Base-by-base conservation (phyloP, 2,797 vertebrate species). In the Tympanoctomys barrerae region DNA sequence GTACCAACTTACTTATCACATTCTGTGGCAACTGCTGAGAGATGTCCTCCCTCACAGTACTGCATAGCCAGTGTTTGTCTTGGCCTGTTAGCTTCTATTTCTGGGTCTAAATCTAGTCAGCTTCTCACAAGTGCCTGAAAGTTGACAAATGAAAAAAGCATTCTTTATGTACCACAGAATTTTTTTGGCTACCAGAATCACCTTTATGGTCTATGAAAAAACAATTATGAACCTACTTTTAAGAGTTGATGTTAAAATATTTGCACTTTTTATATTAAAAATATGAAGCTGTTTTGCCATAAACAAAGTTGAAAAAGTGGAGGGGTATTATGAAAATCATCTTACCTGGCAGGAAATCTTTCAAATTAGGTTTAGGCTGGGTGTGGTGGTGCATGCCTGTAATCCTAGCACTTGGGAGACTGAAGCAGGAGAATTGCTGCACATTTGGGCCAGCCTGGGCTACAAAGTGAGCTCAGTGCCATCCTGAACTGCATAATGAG, bases 261-360 rank as follows among this genome's bases (percentile, higher is more conserved):
- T 90, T 91, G 80, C 36, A 36, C 57, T 26, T 95, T 94, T 95
- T 94, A 57, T 92, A 78, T 84, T 88, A 64, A 61, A 70, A 91
- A 57, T 71, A n/a, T 80, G 11, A 92, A 89, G 46, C 26, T 92
- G 7, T 19, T n/a, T 91, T 91, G 19, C 26, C 57, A 13, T 62
- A n/a, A 8, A 85, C 78, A 61, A 64, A 46, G 24, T 36, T 95
- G 26, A 31, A 2, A 18, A 31, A 73, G 11, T 42, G 11, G 22
- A 77, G 26, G 75, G 28, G 11, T 62, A n/a, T 85, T 92, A 82
- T 81, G 95, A 77, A 92, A 90, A 92, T 90, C 31, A 90, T 89
- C 62, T 71, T 7, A 84, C 80, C 24, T 81, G 84, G 54, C 49
- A 71, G 1, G 79, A 87, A 88, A 61, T 11, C 16, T 90, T 92